Percentiles rank a stretch among this genome's conserved stretches.
Evolutionary conservation across 2,797 vertebrate genomes (phyloP).

Genomic region (Mormyrus proboscirostris): DNA sequence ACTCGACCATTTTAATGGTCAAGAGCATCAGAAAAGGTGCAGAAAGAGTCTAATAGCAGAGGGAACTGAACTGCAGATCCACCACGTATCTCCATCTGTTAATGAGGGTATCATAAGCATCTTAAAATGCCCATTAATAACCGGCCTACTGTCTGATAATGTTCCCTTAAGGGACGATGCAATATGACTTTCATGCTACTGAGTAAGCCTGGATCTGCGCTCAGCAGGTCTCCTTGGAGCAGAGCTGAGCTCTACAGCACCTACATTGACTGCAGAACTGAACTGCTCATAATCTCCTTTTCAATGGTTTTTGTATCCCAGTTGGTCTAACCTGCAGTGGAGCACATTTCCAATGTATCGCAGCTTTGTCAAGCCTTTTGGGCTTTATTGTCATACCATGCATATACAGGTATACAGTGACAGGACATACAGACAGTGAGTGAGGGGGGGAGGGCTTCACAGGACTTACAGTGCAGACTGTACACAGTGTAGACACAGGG

Average conservation of each 20-base stretch:
- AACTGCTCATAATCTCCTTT: neutral
- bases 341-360: neutral
- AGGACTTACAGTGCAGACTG: neutral
- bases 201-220: neutral
- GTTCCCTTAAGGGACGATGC: neutral
- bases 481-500: too few species aligned
- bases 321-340: neutral
- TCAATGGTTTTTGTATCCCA: neutral
- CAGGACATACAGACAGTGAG: neutral
- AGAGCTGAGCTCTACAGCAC: neutral
- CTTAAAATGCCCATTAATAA: neutral
- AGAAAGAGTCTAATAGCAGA: neutral
- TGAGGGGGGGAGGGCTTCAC: neutral
- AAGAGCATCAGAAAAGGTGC: neutral
- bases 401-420: neutral
- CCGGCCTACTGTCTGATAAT: neutral
- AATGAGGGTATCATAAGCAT: constrained; percentile 13
- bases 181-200: neutral
- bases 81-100: constrained; percentile 1
- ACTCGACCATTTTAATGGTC: neutral
- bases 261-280: neutral
- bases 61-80: neutral
- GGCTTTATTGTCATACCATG: neutral
- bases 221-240: neutral
- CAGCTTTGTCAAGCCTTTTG: neutral